Evolutionary conservation across 2,797 vertebrate species (phyloP), one percentile per base, ranked within the genome.

Genomic region (Notoglanidium macrostoma): DNA sequence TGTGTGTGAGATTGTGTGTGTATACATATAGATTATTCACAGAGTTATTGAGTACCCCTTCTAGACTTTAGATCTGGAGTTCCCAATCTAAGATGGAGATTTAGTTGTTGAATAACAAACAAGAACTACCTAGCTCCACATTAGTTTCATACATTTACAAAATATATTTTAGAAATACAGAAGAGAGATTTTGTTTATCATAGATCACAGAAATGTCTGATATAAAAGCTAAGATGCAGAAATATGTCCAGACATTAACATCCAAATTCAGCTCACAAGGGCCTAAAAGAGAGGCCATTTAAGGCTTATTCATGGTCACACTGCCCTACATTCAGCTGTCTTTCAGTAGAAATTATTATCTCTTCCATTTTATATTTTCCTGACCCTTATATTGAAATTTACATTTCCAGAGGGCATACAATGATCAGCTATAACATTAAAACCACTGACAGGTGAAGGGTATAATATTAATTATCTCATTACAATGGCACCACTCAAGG

Each of bases 1-100:
- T 72, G 65, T 80, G 76, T 79, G 80, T 57, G 68, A 40, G 12
- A 46, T 40, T 82, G 10, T 82, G n/a, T 65, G 79, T 54, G 40
- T 78, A 32, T 40, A 26, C 17, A 1, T 44, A 6, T 46, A 46
- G 21, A 21, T 23, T 5, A 17, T 72, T 23, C 68, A 70, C 68
- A 1, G 35, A 40, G 35, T 63, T 68, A 44, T 49, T 49, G 61
- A 74, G 72, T 68, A 29, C 14, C 14, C 65, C n/a, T 15, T 63
- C n/a, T 63, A n/a, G 0, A 65, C 11, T 21, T 4, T 11, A n/a
- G n/a, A 29, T 65, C 63, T 29, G 2, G 59, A 10, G n/a, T 65
- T 73, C 40, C 40, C 40, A 46, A 46, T 3, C 9, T 44, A 73
- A 73, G 17, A 9, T 70, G 14, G 15, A 2, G 29, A 40, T 70